Conservation (phyloP, 2,113 vertebrate genomes). For the Ophiodon elongatus region DNA sequence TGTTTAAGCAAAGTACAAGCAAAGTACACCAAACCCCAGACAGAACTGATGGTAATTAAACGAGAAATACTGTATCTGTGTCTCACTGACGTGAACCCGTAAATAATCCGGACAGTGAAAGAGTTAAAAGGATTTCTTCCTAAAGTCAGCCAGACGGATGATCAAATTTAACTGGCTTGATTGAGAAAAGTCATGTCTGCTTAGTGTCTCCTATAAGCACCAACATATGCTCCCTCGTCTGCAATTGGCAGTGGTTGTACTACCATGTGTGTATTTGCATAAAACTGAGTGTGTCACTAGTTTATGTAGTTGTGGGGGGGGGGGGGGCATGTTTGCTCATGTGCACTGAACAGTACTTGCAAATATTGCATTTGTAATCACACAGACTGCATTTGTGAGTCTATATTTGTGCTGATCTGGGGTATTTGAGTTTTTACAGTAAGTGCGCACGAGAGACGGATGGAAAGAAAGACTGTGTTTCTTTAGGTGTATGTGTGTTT, state of each 20-base stretch:
- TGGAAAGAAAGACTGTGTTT: not conserved
- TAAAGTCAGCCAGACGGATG: slow-evolving; percentile 54
- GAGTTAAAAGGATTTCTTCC: slow-evolving; percentile 47
- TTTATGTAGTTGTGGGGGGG: not conserved
- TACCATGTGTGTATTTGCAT: not conserved
- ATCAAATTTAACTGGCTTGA: slow-evolving; percentile 60
- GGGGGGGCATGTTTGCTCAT: slow-evolving; percentile 21
- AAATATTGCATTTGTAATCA: slow-evolving; percentile 33
- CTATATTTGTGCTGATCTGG: slow-evolving; percentile 9
- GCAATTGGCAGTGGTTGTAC: slow-evolving; percentile 27
- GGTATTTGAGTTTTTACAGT: not conserved
- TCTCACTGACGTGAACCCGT: not conserved
- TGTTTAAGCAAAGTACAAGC: not conserved
- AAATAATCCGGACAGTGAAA: slow-evolving; percentile 24
- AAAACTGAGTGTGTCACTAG: not conserved
- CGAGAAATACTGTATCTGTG: slow-evolving; percentile 4
- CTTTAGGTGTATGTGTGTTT: slow-evolving; percentile 15
- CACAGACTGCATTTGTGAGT: not conserved
- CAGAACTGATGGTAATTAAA: not conserved
- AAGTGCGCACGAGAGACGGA: not conserved
- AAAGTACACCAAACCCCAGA: not conserved
- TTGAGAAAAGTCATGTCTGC: slow-evolving; percentile 65
- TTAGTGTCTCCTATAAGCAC: slow-evolving; percentile 57
- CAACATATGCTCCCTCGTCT: slow-evolving; percentile 56
- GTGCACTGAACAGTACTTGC: slow-evolving; percentile 14